phyloP scores from a whole-genome alignment of 2,797 vertebrate species.

The Chaetodon trifasciatus region DNA sequence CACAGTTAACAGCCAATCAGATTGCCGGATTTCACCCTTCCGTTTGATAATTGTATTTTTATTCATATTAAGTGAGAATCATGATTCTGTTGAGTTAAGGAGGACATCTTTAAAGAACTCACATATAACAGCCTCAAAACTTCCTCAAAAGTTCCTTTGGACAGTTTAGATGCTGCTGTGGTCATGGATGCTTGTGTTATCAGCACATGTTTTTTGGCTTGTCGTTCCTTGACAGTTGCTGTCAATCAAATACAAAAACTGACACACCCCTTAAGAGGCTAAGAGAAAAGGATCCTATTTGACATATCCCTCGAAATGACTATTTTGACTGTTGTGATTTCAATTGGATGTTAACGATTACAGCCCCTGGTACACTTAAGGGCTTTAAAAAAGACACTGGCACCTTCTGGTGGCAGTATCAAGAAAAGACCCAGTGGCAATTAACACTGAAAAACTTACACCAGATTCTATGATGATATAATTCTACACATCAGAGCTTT shows the following conservation, averaged over 20 bases:
- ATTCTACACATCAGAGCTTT: conserved; percentile 4
- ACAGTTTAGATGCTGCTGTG: no score
- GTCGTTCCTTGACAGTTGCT: background rate
- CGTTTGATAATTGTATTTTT: no score
- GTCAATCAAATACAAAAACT: conserved; percentile 1
- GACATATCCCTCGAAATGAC: background rate
- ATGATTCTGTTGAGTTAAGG: no score
- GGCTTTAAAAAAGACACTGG: background rate
- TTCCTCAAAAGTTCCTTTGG: no score
- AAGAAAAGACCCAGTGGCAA: background rate
- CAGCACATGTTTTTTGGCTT: background rate
- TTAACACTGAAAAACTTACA: background rate
- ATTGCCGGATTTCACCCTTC: no score
- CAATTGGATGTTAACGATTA: background rate
- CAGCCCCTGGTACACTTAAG: background rate
- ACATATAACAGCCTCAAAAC: no score
- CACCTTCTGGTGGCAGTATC: background rate
- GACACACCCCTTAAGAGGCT: background rate
- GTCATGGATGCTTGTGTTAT: background rate
- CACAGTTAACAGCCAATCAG: no score
- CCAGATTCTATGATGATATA: background rate
- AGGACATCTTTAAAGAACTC: no score
- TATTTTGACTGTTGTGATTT: background rate
- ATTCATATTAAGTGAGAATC: no score
- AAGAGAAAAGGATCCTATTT: background rate